Evolutionary conservation across 1,140 invertebrate species (phyloP).

Genomic region (Drosophila malerkotliana): DNA sequence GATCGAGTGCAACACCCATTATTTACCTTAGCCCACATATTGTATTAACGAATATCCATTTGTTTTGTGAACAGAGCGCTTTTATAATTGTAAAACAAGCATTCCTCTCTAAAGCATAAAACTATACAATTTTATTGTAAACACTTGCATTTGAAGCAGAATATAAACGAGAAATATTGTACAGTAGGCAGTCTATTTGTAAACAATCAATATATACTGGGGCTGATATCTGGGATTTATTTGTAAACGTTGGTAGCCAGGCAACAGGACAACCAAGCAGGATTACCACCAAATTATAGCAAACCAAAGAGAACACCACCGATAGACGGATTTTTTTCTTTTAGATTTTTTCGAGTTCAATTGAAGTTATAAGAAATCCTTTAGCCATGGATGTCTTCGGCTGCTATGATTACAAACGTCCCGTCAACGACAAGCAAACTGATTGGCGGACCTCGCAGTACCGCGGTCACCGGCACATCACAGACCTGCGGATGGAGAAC

Average conservation of each 20-base stretch:
- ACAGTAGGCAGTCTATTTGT: conserved; percentile 41
- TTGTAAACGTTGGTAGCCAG: neutral
- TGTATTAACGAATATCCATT: conserved; percentile 65
- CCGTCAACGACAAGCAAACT: conserved; percentile 25
- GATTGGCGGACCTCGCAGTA: conserved; percentile 74
- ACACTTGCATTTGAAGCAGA: conserved; percentile 61
- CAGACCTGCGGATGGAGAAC: conserved; percentile 58
- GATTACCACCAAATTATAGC: conserved; percentile 22
- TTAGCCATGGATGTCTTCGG: conserved; percentile 71
- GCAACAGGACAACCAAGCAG: neutral
- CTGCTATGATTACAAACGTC: conserved; percentile 70
- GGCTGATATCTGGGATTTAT: neutral
- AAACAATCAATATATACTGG: conserved; percentile 31
- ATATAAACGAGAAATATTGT: conserved; percentile 53
- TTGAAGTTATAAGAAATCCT: neutral
- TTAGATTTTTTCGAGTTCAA: neutral
- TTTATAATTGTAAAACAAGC: conserved; percentile 70
- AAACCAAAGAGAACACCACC: conserved; percentile 6
- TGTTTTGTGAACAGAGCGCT: conserved; percentile 75
- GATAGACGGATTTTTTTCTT: neutral
- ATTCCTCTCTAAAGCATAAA: conserved; percentile 67
- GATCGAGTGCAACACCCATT: conserved; percentile 35
- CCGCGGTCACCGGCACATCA: conserved; percentile 68
- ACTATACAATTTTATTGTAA: conserved; percentile 53
- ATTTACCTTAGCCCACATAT: conserved; percentile 41